Percentiles rank a stretch among this genome's conserved stretches.
phyloP scores from a whole-genome alignment of 1,140 invertebrate genomes.

The Vanessa tameamea region DNA sequence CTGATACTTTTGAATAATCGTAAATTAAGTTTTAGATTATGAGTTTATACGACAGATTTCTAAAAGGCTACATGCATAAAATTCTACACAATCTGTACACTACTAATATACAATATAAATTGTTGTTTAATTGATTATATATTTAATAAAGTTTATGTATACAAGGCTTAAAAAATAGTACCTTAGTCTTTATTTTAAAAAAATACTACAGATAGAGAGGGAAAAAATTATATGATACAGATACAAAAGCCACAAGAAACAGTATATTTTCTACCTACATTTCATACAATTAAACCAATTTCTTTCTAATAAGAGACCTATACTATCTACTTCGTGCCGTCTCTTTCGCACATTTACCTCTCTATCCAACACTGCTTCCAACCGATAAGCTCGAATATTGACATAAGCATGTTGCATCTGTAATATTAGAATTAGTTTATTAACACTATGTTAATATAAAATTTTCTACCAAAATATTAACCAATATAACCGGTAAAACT shows the following conservation, averaged over 20 bases:
- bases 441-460: slow-evolving; percentile 33
- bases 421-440: slow-evolving; percentile 57
- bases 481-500: background rate
- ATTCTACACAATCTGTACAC: too few relatives aligned
- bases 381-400: slow-evolving; percentile 80
- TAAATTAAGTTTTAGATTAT: too few relatives aligned
- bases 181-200: too few relatives aligned
- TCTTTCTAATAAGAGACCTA: background rate
- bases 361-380: slow-evolving; percentile 82
- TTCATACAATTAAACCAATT: background rate
- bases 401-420: slow-evolving; percentile 82
- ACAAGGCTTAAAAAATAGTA: too few relatives aligned
- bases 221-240: background rate
- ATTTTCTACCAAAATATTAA: slow-evolving; percentile 29
- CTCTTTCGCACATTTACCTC: slow-evolving; percentile 81
- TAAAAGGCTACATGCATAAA: too few relatives aligned
- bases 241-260: background rate
- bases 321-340: slow-evolving; percentile 48
- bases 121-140: too few relatives aligned
- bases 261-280: background rate
- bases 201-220: too few relatives aligned
- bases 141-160: too few relatives aligned
- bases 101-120: too few relatives aligned
- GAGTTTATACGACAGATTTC: too few relatives aligned
- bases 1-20: too few relatives aligned